These are phyloP conservation scores for Lithobates pipiens DNA, from an alignment of 2,797 vertebrate species.

Conservation along the genomic window DNA sequence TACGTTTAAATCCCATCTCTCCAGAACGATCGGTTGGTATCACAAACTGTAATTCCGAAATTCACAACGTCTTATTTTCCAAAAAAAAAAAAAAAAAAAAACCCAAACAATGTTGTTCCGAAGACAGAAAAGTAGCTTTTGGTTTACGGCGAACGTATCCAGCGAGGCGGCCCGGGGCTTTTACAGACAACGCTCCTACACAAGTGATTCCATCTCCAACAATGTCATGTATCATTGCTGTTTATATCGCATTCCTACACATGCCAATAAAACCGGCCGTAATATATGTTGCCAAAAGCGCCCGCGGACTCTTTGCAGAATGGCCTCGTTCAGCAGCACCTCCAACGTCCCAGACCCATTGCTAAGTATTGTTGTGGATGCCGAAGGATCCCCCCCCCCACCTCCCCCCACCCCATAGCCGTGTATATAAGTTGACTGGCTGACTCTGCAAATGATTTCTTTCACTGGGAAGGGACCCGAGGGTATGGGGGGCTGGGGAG, in stretches of 20 bases:
- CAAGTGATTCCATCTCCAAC: conserved; percentile 41
- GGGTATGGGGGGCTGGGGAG: conserved; percentile 51
- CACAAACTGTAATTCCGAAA: conserved; percentile 8
- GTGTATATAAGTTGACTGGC: conserved; percentile 20
- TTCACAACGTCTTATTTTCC: not conserved
- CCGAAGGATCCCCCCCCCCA: not conserved
- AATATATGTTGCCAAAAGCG: conserved; percentile 13
- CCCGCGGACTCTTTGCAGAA: not conserved
- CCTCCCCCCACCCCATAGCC: not conserved
- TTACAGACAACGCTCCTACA: conserved; percentile 19
- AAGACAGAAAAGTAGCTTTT: not conserved
- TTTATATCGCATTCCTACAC: conserved; percentile 51
- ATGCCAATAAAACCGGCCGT: conserved; percentile 14
- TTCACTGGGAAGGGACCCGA: conserved; percentile 45
- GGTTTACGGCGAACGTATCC: conserved; percentile 2
- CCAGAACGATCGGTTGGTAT: not conserved
- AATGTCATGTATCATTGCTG: conserved; percentile 32
- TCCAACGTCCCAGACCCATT: conserved; percentile 12
- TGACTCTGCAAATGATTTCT: conserved; percentile 61
- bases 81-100: not conserved
- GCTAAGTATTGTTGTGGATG: conserved; percentile 58
- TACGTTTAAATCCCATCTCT: not conserved
- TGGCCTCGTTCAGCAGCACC: conserved; percentile 19
- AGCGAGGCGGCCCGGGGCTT: not conserved
- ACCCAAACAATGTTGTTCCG: conserved; percentile 22